These are phyloP conservation scores for Gastrophysa polygoni DNA, from an alignment of 2,888 invertebrate genomes.

Conservation along the genomic window DNA sequence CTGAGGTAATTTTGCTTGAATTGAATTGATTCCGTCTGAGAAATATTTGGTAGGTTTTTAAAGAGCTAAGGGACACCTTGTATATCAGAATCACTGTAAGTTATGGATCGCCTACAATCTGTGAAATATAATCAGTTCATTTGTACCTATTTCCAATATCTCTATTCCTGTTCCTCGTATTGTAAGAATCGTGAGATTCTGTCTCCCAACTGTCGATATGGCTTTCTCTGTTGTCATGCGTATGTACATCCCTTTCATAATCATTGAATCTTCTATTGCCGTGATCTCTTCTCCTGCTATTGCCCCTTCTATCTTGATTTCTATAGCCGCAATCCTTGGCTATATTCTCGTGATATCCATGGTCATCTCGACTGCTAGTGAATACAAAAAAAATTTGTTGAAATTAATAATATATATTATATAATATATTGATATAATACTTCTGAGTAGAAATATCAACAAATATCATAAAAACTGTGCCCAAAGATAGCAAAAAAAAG, in stretches of 20 bases:
- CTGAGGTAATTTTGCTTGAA: too few relatives aligned
- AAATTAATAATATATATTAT: too few relatives aligned
- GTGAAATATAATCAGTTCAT: too few relatives aligned
- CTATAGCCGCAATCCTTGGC: constrained; percentile 17
- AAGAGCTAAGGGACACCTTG: too few relatives aligned
- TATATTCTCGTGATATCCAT: constrained; percentile 21
- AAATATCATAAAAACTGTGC: too few relatives aligned
- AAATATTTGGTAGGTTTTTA: too few relatives aligned
- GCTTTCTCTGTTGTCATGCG: constrained; percentile 23
- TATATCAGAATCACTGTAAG: too few relatives aligned
- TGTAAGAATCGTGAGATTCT: constrained; percentile 11
- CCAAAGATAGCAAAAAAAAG: too few relatives aligned
- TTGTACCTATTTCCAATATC: constrained; percentile 17
- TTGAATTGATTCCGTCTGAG: too few relatives aligned
- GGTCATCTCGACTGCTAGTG: constrained; percentile 21
- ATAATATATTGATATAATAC: too few relatives aligned
- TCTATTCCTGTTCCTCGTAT: constrained; percentile 17
- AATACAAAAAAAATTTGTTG: not conserved
- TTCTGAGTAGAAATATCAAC: too few relatives aligned
- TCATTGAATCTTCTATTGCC: constrained; percentile 18
- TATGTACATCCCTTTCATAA: constrained; percentile 16
- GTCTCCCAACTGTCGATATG: constrained; percentile 18
- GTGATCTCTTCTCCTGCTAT: constrained; percentile 22
- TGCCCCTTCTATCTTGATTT: constrained; percentile 24
- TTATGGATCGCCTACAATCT: too few relatives aligned